These are phyloP conservation scores for Drosophila varians DNA, from an alignment of 1,140 invertebrate genomes.

Conservation along the genomic window DNA sequence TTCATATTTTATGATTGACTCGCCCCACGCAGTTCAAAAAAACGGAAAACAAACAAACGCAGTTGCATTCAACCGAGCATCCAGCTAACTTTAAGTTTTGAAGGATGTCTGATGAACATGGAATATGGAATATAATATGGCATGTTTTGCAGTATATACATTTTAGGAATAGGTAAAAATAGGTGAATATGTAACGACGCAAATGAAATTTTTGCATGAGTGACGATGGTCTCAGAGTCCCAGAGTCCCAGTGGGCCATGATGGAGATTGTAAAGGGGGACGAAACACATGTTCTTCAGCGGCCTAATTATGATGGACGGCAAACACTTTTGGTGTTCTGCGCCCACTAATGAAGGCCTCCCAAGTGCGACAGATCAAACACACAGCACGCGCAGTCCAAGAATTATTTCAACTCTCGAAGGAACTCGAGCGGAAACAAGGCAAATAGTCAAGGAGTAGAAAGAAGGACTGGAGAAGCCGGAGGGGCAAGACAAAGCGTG, in stretches of 20 bases:
- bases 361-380: conserved; percentile 66
- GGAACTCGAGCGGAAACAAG: conserved; percentile 45
- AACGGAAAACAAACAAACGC: conserved; percentile 11
- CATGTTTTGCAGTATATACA: background rate
- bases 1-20: conserved; percentile 81
- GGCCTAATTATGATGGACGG: conserved; percentile 74
- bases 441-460: conserved; percentile 50
- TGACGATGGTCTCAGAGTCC: background rate
- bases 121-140: background rate
- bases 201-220: conserved; percentile 29
- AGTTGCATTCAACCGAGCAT: conserved; percentile 10
- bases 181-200: no score
- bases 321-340: conserved; percentile 60
- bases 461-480: background rate
- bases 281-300: conserved; percentile 15
- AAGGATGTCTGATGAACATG: background rate
- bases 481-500: background rate
- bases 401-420: conserved; percentile 36
- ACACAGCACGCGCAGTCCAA: conserved; percentile 43
- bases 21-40: conserved; percentile 10
- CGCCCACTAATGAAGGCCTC: conserved; percentile 72
- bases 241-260: no score
- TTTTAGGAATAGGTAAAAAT: no score
- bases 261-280: background rate
- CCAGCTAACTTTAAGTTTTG: conserved; percentile 9